These are phyloP conservation scores for Vannuccia rotundouncinata DNA, from an alignment of 2,888 invertebrate species.

Conservation along the genomic window DNA sequence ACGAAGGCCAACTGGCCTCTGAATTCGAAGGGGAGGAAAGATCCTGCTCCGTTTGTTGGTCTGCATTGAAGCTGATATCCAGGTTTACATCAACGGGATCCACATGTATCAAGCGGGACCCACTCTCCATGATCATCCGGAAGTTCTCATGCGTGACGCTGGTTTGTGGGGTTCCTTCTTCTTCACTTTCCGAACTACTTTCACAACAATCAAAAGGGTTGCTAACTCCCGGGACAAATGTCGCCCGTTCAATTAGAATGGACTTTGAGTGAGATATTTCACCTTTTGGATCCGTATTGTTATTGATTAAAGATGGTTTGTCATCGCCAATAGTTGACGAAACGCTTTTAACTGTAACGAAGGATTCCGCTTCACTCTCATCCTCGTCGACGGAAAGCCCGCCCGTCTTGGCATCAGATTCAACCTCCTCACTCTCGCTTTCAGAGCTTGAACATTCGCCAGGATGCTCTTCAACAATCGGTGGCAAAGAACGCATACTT, in stretches of 20 bases:
- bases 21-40: constrained; percentile 2
- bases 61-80: neutral
- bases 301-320: neutral
- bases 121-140: constrained; percentile 8
- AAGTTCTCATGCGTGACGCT: neutral
- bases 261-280: neutral
- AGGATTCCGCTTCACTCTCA: constrained; percentile 17
- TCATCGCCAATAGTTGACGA: neutral
- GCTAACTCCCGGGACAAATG: neutral
- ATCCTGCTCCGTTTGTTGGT: constrained; percentile 21
- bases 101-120: neutral
- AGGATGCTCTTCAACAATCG: neutral
- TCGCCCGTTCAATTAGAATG: neutral
- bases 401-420: neutral
- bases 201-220: neutral
- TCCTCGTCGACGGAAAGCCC: neutral
- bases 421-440: neutral
- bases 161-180: neutral
- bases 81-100: neutral
- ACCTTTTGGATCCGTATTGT: neutral
- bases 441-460: neutral
- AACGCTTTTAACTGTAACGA: neutral
- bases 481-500: constrained; percentile 1
- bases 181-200: neutral
- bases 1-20: constrained; percentile 4